phyloP scores from a whole-genome alignment of 2,113 vertebrate species.

The Pollachius pollachius region DNA sequence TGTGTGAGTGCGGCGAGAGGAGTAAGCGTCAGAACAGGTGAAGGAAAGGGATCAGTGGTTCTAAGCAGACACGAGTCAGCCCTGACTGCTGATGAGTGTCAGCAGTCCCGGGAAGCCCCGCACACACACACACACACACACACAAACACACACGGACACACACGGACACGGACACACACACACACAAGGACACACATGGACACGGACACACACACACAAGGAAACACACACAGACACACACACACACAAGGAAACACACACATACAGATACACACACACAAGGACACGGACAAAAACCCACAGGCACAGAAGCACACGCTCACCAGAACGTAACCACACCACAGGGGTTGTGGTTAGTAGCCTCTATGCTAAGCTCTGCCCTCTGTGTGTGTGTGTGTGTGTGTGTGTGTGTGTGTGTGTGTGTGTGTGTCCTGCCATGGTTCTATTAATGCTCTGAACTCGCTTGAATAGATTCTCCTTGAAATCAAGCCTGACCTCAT shows the following conservation, averaged over 20 bases:
- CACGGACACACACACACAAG: slow-evolving; percentile 33
- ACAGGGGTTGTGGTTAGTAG: background rate
- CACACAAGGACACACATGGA: too few species aligned
- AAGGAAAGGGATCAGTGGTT: slow-evolving; percentile 30
- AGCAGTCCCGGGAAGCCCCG: slow-evolving; percentile 70
- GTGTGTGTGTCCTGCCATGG: background rate
- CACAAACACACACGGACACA: too few species aligned
- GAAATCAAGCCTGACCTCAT: too few species aligned
- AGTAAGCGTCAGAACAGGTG: too few species aligned
- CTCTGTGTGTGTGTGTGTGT: background rate
- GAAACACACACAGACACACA: background rate
- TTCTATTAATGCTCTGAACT: too few species aligned
- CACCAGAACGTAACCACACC: background rate
- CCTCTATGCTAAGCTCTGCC: background rate
- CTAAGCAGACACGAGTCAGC: slow-evolving; percentile 75
- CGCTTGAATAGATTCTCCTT: too few species aligned
- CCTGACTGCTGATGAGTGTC: slow-evolving; percentile 78
- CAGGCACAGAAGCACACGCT: background rate
- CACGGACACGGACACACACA: too few species aligned
- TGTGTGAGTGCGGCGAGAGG: too few species aligned
- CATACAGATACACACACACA: slow-evolving; percentile 20
- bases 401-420: slow-evolving; percentile 2
- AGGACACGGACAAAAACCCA: slow-evolving; percentile 46
- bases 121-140: slow-evolving; percentile 42
- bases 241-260: too few species aligned